phyloP scores from a whole-genome alignment of 2,888 invertebrate genomes.

The Synanthedon andrenaeformis region DNA sequence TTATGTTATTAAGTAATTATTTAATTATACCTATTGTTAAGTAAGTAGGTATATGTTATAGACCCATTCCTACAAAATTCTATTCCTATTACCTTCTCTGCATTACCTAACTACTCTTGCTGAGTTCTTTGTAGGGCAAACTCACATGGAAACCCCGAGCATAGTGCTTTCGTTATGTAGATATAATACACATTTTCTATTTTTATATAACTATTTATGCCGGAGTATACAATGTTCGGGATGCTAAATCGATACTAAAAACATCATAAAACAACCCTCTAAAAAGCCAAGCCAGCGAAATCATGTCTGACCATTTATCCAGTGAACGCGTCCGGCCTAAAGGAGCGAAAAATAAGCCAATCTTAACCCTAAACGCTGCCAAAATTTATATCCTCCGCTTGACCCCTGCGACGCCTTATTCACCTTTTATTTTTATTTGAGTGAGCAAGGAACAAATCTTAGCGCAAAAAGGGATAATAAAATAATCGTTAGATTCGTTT shows the following conservation, averaged over 20 bases:
- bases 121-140: no score
- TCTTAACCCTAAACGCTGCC: slow-evolving; percentile 50
- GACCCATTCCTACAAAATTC: no score
- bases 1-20: no score
- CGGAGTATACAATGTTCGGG: no score
- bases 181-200: no score
- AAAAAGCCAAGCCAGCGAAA: slow-evolving; percentile 7
- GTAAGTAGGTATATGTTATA: no score
- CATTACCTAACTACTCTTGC: no score
- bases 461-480: slow-evolving; percentile 70
- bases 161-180: no score
- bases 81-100: no score
- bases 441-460: slow-evolving; percentile 71
- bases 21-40: no score
- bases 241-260: neutral
- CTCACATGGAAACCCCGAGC: no score
- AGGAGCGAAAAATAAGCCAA: slow-evolving; percentile 62
- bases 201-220: no score
- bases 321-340: slow-evolving; percentile 32
- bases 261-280: neutral
- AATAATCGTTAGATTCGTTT: slow-evolving; percentile 71
- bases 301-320: slow-evolving; percentile 14
- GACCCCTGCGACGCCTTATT: slow-evolving; percentile 63
- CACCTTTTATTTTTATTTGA: slow-evolving; percentile 71
- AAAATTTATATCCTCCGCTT: slow-evolving; percentile 57